Base-by-base conservation (phyloP, 1,140 invertebrate species). In the roundworm (Caenorhabditis elegans) region DNA sequence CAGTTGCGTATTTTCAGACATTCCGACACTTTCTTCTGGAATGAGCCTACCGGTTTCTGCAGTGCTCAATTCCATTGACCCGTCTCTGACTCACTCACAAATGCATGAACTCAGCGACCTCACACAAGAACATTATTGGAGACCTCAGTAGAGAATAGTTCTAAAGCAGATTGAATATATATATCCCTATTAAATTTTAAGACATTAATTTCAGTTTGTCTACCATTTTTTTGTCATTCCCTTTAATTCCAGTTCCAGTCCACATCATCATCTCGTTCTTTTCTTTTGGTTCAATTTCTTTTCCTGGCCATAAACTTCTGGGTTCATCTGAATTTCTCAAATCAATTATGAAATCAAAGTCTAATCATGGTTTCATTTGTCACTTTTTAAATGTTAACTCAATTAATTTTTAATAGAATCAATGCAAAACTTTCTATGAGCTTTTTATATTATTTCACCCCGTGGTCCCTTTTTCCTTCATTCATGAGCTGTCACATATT, bases 21-120 rank as follows among this genome's bases (percentile, higher is more conserved):
- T 79, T 34, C 34, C 60, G 22, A 11, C 60, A 11, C 60, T 70
- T 2, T 39, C 60, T 19, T 70, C 60, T 70, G 34, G 51, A 28
- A 39, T 43, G 55, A 48, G 39, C 24, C 60, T 81, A 15, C 60
- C 79, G 5, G 79, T 81, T 10, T 76, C 60, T 2, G 79, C 80
- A 8, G 80, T 82, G 28, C 49, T 82, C 65, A 82, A 78, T 46
- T 51, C 80, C 13, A 46, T 82, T 15, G 80, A 82, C 24, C 80
- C 36, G 17, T 76, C 80, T 2, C 19, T 60, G 28, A 75, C 19
- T 28, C 51, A 43, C n/a, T 47, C 34, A 19, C 49, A 76, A 19
- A 76, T 82, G 70, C 70, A 76, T 22, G 80, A 82, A 75, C 26
- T 82, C 51, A 77, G 22, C 26, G 80, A 82, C 19, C 34, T 78